Base-by-base conservation (phyloP, 2,888 invertebrate genomes). In the Drosophila pseudotakahashii region DNA sequence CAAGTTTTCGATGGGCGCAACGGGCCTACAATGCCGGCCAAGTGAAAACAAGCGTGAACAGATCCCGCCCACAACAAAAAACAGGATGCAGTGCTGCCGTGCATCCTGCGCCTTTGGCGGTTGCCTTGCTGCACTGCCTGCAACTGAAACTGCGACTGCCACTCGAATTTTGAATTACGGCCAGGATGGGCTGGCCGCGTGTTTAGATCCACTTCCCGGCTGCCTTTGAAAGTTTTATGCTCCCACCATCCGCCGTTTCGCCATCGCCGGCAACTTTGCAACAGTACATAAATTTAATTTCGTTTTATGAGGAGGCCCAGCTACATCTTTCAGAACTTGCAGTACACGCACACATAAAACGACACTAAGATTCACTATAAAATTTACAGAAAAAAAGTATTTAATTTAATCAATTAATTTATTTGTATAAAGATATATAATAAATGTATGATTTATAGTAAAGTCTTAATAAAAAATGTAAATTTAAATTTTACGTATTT, bases 261-360 rank as follows among this genome's bases (percentile, higher is more conserved):
- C 48, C 26, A 26, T 26, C 26, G 5, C 26, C 32, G 16, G 39
- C 61, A 81, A 81, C 85, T 81, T 81, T 81, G 84, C 79, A 78
- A 81, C 77, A 74, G 78, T 80, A 86, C 88, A 88, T 88, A 88
- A 86, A 86, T 86, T 86, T 84, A 67, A 88, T 86, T 84, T 84
- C 75, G 76, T 86, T 89, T 89, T 89, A 86, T 88, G 89, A 89
- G 80, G 79, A 85, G 77, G 85, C 78, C 50, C 58, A 58, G 69
- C 76, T 72, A 67, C 71, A 81, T 79, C 82, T 81, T 85, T 78
- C 63, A 66, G 69, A 76, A 73, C 68, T 62, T 39, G 57, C 26
- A 7, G 37, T 41, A 69, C 66, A 51, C 71, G 45, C 42, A 44
- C 42, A 51, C 36, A 2, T 51, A 34, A 13, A 58, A 47, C 30